Evolutionary conservation across 2,797 vertebrate genomes (phyloP).

Genomic region (Sebastiscus tertius): DNA sequence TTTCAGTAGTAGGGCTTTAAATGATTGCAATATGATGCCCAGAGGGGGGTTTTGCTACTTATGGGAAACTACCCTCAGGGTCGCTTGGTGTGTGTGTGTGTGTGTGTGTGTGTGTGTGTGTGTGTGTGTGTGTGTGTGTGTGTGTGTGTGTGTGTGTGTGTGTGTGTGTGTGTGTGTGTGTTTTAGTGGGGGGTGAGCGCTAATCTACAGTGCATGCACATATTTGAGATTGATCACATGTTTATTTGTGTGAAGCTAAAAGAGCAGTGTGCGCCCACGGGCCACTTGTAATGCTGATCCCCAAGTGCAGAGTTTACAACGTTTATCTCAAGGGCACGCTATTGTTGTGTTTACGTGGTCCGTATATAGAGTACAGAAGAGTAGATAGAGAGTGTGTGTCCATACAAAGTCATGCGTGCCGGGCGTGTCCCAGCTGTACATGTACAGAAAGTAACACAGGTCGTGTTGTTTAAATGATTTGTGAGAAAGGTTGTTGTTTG

Average conservation of each 20-base stretch:
- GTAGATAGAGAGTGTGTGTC: neutral
- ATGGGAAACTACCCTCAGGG: conserved; percentile 53
- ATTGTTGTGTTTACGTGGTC: conserved; percentile 37
- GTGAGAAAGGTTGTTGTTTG: neutral
- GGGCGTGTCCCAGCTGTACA: conserved; percentile 4
- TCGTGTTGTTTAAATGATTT: conserved; percentile 6
- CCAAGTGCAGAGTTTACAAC: conserved; percentile 13
- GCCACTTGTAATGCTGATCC: conserved; percentile 29
- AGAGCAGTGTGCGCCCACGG: conserved; percentile 16
- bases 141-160: neutral
- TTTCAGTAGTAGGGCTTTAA: conserved; percentile 67
- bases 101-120: no score
- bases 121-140: conserved; percentile 1
- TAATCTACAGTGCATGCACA: conserved; percentile 42
- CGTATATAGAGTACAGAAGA: conserved; percentile 4
- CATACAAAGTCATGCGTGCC: conserved; percentile 27
- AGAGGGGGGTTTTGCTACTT: conserved; percentile 34
- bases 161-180: neutral
- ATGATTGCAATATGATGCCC: conserved; percentile 69
- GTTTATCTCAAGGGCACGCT: neutral
- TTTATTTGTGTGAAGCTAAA: conserved; percentile 41
- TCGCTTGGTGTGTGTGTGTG: neutral
- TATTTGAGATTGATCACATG: conserved; percentile 52
- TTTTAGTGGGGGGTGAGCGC: conserved; percentile 18
- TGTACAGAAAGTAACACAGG: neutral